Conservation (phyloP, 1,140 invertebrate genomes). For the Parapsyche elsis region DNA sequence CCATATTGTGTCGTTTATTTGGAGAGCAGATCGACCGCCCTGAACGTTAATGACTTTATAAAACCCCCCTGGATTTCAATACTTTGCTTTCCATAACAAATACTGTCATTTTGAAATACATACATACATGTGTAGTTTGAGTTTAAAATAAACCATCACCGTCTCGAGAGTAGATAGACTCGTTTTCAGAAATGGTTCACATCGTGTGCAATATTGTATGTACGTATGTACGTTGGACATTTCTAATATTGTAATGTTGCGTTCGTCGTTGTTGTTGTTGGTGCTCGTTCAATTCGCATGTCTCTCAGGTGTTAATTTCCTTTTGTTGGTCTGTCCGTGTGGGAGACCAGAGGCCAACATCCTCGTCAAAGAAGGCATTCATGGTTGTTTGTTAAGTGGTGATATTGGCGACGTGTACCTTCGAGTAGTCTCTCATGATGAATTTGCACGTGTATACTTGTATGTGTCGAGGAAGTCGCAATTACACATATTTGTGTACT, state of each 20-base stretch:
- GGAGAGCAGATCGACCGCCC: background rate
- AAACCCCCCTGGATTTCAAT: background rate
- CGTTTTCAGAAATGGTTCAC: too few species aligned
- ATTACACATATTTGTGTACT: background rate
- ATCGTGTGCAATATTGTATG: too few species aligned
- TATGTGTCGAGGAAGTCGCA: background rate
- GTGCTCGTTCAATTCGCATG: slow-evolving; percentile 31
- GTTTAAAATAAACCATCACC: too few species aligned
- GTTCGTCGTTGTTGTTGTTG: background rate
- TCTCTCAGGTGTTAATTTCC: slow-evolving; percentile 39
- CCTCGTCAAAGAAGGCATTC: slow-evolving; percentile 20
- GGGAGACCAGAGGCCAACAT: slow-evolving; percentile 38
- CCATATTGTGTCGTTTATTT: slow-evolving; percentile 6
- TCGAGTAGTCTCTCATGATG: background rate
- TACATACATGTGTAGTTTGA: too few species aligned
- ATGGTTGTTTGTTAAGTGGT: background rate
- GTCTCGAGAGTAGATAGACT: too few species aligned
- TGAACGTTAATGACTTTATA: slow-evolving; percentile 11
- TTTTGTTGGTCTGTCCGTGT: slow-evolving; percentile 24
- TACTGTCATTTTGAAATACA: too few species aligned
- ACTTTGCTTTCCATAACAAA: too few species aligned
- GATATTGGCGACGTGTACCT: background rate
- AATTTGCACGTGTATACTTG: slow-evolving; percentile 2
- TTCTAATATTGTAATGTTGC: too few species aligned
- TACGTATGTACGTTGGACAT: too few species aligned